These are phyloP conservation scores for Crioceris asparagi DNA, from an alignment of 2,888 invertebrate genomes.

Conservation along the genomic window DNA sequence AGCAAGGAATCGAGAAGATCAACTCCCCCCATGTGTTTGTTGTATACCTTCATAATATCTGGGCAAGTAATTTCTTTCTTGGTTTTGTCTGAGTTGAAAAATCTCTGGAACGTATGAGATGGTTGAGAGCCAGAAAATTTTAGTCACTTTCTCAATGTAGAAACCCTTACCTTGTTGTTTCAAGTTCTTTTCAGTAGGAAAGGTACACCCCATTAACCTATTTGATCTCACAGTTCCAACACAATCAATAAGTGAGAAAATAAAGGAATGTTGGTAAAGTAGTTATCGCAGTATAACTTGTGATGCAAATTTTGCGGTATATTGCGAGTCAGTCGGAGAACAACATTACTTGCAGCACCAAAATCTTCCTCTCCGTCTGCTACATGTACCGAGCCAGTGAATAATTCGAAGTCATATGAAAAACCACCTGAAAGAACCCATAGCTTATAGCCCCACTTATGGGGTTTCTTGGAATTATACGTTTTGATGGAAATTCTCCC, in stretches of 20 bases:
- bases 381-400: slow-evolving; percentile 3
- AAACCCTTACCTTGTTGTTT: too few relatives aligned
- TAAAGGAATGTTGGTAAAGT: slow-evolving; percentile 18
- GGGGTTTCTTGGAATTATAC: slow-evolving; percentile 12
- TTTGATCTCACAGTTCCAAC: too few relatives aligned
- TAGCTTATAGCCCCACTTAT: slow-evolving; percentile 13
- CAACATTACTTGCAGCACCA: slow-evolving; percentile 20
- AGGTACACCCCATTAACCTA: too few relatives aligned
- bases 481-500: slow-evolving; percentile 20
- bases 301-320: slow-evolving; percentile 18
- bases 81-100: too few relatives aligned
- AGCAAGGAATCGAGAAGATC: too few relatives aligned
- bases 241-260: slow-evolving; percentile 2
- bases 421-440: slow-evolving; percentile 11
- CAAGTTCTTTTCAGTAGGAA: too few relatives aligned
- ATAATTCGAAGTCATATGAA: slow-evolving; percentile 6
- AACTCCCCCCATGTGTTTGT: too few relatives aligned
- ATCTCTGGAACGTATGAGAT: too few relatives aligned
- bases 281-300: slow-evolving; percentile 22
- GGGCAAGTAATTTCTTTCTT: too few relatives aligned
- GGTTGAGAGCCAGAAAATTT: too few relatives aligned
- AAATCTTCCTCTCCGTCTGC: slow-evolving; percentile 15
- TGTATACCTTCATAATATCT: too few relatives aligned
- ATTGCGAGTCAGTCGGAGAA: slow-evolving; percentile 17
- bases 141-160: too few relatives aligned